Conservation (phyloP, 30 jellyfish, hydroid and myxozoan genomes). For the Pelagia noctiluca region DNA sequence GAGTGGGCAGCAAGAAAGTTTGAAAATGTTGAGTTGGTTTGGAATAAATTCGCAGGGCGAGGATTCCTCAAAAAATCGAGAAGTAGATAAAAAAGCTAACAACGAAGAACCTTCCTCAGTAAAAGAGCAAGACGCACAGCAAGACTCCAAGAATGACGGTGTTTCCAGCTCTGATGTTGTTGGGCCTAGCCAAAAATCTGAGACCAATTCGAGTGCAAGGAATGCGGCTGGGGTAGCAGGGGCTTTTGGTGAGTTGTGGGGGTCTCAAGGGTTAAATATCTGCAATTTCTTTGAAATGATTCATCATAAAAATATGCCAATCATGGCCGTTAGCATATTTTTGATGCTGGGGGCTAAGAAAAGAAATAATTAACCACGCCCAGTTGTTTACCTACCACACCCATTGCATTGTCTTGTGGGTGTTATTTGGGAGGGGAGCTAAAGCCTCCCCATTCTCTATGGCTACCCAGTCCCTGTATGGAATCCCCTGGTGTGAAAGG, state of each 20-base stretch:
- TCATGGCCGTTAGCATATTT: too few species aligned
- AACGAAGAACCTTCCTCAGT: background rate
- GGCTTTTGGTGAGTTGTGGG: background rate
- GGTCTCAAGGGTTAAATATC: too few species aligned
- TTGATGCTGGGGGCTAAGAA: too few species aligned
- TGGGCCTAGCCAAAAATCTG: background rate
- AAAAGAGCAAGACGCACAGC: background rate
- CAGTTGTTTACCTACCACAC: too few species aligned
- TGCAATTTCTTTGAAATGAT: too few species aligned
- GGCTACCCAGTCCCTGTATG: too few species aligned
- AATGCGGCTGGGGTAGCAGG: background rate
- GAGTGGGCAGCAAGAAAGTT: background rate
- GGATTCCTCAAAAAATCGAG: background rate
- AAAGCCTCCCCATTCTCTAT: too few species aligned
- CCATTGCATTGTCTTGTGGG: too few species aligned
- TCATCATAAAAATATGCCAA: too few species aligned
- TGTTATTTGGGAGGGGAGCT: too few species aligned
- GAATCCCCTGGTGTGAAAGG: too few species aligned
- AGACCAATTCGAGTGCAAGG: background rate
- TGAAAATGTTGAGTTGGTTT: conserved; percentile 54
- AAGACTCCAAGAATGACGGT: background rate
- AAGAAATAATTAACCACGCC: too few species aligned
- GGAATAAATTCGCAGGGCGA: conserved; percentile 11
- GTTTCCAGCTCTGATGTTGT: background rate
- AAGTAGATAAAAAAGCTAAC: background rate